Evolutionary conservation across 2,797 vertebrate genomes (phyloP), one percentile per base, ranked within the genome.

Genomic region (Sebastes aleutianus): DNA sequence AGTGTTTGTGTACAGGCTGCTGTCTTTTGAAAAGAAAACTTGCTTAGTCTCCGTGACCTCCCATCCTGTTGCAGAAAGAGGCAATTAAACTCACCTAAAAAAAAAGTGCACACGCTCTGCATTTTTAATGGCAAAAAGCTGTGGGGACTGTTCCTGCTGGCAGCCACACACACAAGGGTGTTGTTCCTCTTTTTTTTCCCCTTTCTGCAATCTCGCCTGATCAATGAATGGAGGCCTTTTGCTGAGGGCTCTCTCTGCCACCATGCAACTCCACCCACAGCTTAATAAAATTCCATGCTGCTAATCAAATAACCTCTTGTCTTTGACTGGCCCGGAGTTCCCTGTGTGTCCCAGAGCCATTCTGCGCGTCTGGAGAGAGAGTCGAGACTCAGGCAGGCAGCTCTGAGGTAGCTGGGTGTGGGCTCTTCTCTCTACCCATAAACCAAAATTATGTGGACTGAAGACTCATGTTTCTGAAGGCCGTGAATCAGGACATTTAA

Each of bases 241-340:
- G 91, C 90, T 77, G 85, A 85, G 88, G 47, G 84, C 94, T 89
- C 78, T 76, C 86, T 85, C 90, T 88, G 87, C 90, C 90, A 89
- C 91, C 87, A 85, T 89, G 90, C 90, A 88, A 89, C 93, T 89
- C 94, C 94, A 93, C 95, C 95, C 95, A 96, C 95, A 86, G 90
- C 93, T 95, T 95, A 95, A 96, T 96, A 96, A 96, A 96, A 96
- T 95, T 95, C 94, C 93, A 91, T 86, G 89, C 93, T 95, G 89
- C 93, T 95, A 95, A 96, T 96, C 95, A 96, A 96, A 96, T 95
- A 96, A 95, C 94, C 94, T 96, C 95, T 96, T 96, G 96, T 96
- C 92, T 96, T 93, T 91, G 90, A 91, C 93, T 89, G 83, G 90
- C 89, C 91, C 87, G 79, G 90, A 91, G 91, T 93, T 89, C 90